Conservation (phyloP, 2,797 vertebrate genomes). For the Epinephelus malabaricus region DNA sequence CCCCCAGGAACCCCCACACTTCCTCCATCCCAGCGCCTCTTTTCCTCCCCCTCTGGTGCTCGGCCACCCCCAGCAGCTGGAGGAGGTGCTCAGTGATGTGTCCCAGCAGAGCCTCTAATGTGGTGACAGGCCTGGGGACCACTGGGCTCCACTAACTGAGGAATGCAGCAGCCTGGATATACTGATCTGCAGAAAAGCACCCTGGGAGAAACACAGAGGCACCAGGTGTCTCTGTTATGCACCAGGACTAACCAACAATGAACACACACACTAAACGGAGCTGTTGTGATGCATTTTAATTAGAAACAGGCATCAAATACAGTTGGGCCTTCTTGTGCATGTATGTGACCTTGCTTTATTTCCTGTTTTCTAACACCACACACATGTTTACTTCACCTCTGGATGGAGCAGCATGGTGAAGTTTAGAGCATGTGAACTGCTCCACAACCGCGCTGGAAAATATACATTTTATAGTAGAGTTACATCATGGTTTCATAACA, state of each 20-base stretch:
- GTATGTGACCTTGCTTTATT: slow-evolving; percentile 20
- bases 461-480: slow-evolving; percentile 79
- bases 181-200: slow-evolving; percentile 69
- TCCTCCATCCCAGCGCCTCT: slow-evolving; percentile 54
- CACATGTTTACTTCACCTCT: slow-evolving; percentile 45
- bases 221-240: slow-evolving; percentile 64
- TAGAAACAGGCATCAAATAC: slow-evolving; percentile 55
- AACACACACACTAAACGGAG: neutral
- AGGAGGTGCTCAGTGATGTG: slow-evolving; percentile 77
- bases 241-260: slow-evolving; percentile 43
- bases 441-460: slow-evolving; percentile 69
- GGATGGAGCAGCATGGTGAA: slow-evolving; percentile 57
- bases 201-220: slow-evolving; percentile 62
- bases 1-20: slow-evolving; percentile 46
- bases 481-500: slow-evolving; percentile 78
- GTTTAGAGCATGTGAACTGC: slow-evolving; percentile 61
- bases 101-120: slow-evolving; percentile 79
- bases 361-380: slow-evolving; percentile 10
- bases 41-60: slow-evolving; percentile 41
- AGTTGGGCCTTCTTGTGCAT: slow-evolving; percentile 20
- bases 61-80: slow-evolving; percentile 72
- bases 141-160: slow-evolving; percentile 68
- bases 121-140: slow-evolving; percentile 78
- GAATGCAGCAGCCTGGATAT: slow-evolving; percentile 63
- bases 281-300: slow-evolving; percentile 57